Conservation (phyloP, 2,797 vertebrate genomes). For the Halcyon smyrnensis region DNA sequence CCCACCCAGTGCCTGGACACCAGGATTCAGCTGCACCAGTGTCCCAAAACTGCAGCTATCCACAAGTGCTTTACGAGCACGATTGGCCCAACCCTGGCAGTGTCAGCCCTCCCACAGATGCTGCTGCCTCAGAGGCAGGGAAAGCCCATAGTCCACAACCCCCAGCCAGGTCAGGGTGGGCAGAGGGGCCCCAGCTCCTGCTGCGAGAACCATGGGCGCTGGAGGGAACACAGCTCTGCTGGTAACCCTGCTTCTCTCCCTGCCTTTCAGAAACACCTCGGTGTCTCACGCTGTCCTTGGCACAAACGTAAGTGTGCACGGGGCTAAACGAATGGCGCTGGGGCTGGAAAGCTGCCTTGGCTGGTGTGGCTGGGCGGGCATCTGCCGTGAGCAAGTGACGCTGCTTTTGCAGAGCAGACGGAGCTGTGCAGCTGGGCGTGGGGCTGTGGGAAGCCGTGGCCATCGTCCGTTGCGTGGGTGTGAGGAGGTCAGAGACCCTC, state of each 20-base stretch:
- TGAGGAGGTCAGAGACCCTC: not conserved
- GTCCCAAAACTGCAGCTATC: not conserved
- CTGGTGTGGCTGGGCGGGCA: not conserved
- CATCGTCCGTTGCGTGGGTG: accelerated
- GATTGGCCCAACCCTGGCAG: not conserved
- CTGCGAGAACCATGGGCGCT: accelerated
- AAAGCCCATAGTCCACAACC: not conserved
- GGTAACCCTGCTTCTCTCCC: conserved; percentile 63
- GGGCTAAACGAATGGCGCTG: not conserved
- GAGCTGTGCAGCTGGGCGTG: not conserved
- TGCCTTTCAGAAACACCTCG: conserved; percentile 79
- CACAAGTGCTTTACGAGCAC: not conserved
- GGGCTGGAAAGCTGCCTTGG: not conserved
- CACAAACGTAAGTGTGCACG: conserved; percentile 78
- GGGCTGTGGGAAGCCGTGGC: not conserved
- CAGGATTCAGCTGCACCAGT: accelerated
- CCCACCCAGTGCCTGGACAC: not conserved
- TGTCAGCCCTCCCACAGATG: accelerated
- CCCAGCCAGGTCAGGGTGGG: not conserved
- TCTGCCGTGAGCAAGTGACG: not conserved
- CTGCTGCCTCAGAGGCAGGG: not conserved
- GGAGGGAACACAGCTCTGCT: not conserved
- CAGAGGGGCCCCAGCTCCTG: not conserved
- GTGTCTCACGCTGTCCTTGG: conserved; percentile 80
- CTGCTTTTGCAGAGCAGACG: not conserved